Percentiles rank a stretch among this genome's conserved stretches.
phyloP scores from a whole-genome alignment of 2,113 vertebrate species.

The Gambusia affinis region DNA sequence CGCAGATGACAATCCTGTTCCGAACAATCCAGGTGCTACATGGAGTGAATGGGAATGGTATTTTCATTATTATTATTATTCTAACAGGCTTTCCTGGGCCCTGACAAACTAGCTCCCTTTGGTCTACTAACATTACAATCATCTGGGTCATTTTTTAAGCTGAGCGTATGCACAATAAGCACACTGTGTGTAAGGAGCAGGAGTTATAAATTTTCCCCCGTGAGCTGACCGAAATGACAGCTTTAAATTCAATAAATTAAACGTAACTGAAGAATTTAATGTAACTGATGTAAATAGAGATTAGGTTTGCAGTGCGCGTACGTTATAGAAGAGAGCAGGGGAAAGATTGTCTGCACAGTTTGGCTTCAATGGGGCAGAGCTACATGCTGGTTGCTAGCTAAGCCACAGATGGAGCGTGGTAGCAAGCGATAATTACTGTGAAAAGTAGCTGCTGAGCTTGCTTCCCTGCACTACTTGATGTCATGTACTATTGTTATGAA shows the following conservation, averaged over 20 bases:
- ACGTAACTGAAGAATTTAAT: constrained; percentile 37
- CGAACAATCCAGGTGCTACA: constrained; percentile 16
- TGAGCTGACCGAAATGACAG: constrained; percentile 33
- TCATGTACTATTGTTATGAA: constrained; percentile 55
- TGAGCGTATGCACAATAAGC: constrained; percentile 74
- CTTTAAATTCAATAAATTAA: constrained; percentile 30
- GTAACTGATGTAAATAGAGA: constrained; percentile 51
- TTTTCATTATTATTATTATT: constrained; percentile 74
- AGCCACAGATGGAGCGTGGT: constrained; percentile 51
- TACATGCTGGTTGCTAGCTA: constrained; percentile 56
- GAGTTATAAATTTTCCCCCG: constrained; percentile 46
- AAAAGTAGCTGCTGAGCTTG: constrained; percentile 75
- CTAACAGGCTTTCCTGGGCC: constrained; percentile 60
- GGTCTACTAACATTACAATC: constrained; percentile 71
- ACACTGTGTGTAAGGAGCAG: constrained; percentile 65
- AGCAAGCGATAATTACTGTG: constrained; percentile 78
- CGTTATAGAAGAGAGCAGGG: constrained; percentile 56
- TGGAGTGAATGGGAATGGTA: constrained; percentile 66
- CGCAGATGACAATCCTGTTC: constrained; percentile 5
- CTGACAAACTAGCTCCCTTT: constrained; percentile 55
- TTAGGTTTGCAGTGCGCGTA: constrained; percentile 19
- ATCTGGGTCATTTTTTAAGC: constrained; percentile 55
- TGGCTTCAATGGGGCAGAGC: constrained; percentile 39
- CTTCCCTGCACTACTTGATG: constrained; percentile 69
- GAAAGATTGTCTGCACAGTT: constrained; percentile 43